Percentiles rank a stretch among this genome's conserved stretches.
These are phyloP conservation scores for Romanogobio albipinnatus DNA, from an alignment of 2,113 vertebrate genomes.

Conservation along the genomic window DNA sequence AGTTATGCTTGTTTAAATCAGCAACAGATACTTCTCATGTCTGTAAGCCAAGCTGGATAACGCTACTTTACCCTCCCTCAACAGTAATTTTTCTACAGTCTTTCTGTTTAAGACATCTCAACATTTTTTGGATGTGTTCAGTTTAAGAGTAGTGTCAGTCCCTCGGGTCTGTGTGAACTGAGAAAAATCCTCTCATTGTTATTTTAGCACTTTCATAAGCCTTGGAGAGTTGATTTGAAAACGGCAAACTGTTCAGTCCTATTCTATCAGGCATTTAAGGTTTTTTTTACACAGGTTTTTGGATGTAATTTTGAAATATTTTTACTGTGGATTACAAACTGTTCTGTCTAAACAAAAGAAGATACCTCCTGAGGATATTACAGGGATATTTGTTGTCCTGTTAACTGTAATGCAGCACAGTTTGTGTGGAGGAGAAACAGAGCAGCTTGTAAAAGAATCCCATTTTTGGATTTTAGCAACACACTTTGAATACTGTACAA, in stretches of 20 bases:
- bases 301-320: neutral
- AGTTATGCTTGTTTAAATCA: conserved; percentile 29
- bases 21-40: conserved; percentile 2
- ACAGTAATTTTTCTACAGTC: neutral
- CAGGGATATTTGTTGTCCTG: neutral
- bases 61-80: neutral
- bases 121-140: neutral
- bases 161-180: neutral
- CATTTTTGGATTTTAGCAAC: neutral
- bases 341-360: neutral
- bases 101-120: neutral
- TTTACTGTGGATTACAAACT: neutral
- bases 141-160: neutral
- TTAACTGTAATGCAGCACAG: neutral
- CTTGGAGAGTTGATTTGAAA: neutral
- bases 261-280: neutral
- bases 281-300: neutral
- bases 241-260: neutral
- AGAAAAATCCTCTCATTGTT: conserved; percentile 16
- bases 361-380: neutral
- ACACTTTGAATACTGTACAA: neutral
- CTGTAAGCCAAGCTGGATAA: conserved; percentile 14
- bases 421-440: neutral
- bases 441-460: neutral
- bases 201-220: conserved; percentile 9